phyloP scores from a whole-genome alignment of 2,113 vertebrate species.

The Oryzias curvinotus region DNA sequence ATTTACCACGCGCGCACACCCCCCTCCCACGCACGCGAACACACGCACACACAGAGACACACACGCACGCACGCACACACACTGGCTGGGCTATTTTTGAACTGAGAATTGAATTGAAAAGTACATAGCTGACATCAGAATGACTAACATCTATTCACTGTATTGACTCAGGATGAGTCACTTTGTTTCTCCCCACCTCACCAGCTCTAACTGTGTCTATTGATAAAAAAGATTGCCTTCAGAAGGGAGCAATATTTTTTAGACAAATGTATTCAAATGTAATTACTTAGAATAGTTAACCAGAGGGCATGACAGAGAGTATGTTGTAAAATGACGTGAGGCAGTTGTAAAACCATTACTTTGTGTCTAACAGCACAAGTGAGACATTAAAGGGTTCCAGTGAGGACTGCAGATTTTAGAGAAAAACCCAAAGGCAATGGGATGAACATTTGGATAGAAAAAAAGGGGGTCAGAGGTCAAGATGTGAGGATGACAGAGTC shows the following conservation, averaged over 20 bases:
- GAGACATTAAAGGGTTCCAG: neutral
- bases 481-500: slow-evolving; percentile 53
- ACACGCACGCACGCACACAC: slow-evolving; percentile 7
- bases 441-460: slow-evolving; percentile 44
- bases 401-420: neutral
- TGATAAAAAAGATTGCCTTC: slow-evolving; percentile 36
- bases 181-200: neutral
- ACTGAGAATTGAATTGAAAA: slow-evolving; percentile 44
- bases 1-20: slow-evolving; percentile 23
- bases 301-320: too few relatives aligned
- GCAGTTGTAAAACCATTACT: neutral
- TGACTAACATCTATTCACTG: slow-evolving; percentile 65
- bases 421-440: slow-evolving; percentile 33
- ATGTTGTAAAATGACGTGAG: too few relatives aligned
- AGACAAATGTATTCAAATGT: too few relatives aligned
- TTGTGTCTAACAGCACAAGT: neutral
- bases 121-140: slow-evolving; percentile 59
- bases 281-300: too few relatives aligned
- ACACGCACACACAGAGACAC: too few relatives aligned
- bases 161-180: slow-evolving; percentile 71
- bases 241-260: slow-evolving; percentile 4
- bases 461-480: slow-evolving; percentile 29
- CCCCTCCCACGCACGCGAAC: too few relatives aligned
- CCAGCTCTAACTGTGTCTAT: slow-evolving; percentile 19
- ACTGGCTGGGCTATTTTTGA: slow-evolving; percentile 61